Evolutionary conservation across 92 coral and sea anemone species (phyloP), one percentile per base, ranked within the genome.

Genomic region (Porites divaricata): DNA sequence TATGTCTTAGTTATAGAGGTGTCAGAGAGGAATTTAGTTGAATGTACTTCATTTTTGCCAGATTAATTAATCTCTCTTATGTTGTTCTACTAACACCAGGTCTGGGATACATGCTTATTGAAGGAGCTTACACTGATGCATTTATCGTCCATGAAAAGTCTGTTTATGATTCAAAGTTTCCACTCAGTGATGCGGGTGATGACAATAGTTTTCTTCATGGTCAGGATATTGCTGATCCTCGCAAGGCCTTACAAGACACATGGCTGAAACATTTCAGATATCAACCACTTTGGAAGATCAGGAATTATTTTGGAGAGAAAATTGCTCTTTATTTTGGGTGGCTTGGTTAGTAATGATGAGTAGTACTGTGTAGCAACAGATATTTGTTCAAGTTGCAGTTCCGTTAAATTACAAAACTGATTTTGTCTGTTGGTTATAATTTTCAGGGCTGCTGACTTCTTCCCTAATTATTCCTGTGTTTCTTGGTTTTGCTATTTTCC

Each of bases 271-370:
- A 93, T 92, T 86, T 90, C 21, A 96, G 93, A 70, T 94, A 88
- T 86, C 98, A 96, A 76, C 98, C 98, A 5, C 88, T 96, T 68
- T 96, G 98, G 98, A 96, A 96, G 75, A 91, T 96, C 56, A 92
- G 98, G 83, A 96, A 96, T 76, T 96, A 96, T 81, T 96, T 94
- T 90, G 98, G 98, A 53, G 98, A 96, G 80, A 90, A 96, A 64
- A 94, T 94, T 80, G 98, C 98, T 6, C 81, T 96, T 80, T 96
- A 96, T 81, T 96, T 96, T 90, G 95, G 92, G 16, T 96, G 98
- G 98, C 87, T 96, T 83, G 98, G 98, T 96, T 75, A 88, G 91
- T 81, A 19, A 9, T 6, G 10, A 35, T 19, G 10, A 25, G 6
- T 53, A 17, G n/a, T n/a, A n/a, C n/a, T n/a, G n/a, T n/a, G n/a